Conservation (phyloP, 2,888 invertebrate species). For the Axea sp. region DNA sequence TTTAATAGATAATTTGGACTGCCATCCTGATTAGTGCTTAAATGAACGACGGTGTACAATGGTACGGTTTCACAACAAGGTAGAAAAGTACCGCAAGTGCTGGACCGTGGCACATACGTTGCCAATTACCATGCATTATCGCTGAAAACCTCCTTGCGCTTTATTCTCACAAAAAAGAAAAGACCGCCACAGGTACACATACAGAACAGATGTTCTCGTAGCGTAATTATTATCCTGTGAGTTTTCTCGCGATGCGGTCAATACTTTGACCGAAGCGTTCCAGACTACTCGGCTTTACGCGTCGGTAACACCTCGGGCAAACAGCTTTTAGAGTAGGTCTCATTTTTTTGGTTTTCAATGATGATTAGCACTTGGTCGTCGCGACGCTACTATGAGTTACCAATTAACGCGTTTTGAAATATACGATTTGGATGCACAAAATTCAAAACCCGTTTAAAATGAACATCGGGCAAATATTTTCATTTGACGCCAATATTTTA, state of each 20-base stretch:
- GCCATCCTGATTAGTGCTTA: conserved; percentile 38
- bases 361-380: conserved; percentile 75
- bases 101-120: conserved; percentile 64
- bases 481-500: no score
- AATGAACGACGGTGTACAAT: conserved; percentile 32
- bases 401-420: conserved; percentile 70
- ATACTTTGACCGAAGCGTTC: conserved; percentile 45
- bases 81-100: conserved; percentile 55
- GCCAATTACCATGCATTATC: conserved; percentile 77
- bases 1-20: conserved; percentile 49
- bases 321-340: conserved; percentile 75
- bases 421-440: conserved; percentile 57
- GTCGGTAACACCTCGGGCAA: conserved; percentile 72
- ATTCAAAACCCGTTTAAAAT: conserved; percentile 27
- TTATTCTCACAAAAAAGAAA: conserved; percentile 60
- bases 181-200: conserved; percentile 13
- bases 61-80: conserved; percentile 52
- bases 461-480: no score
- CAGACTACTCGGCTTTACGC: conserved; percentile 64
- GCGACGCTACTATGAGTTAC: conserved; percentile 69
- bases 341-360: conserved; percentile 75
- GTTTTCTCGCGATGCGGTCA: conserved; percentile 44
- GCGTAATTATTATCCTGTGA: conserved; percentile 55
- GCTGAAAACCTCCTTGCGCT: conserved; percentile 67
- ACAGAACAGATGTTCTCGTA: conserved; percentile 20